Evolutionary conservation across 2,113 vertebrate species (phyloP), one percentile per base, ranked within the genome.

Genomic region (Marmota monax): DNA sequence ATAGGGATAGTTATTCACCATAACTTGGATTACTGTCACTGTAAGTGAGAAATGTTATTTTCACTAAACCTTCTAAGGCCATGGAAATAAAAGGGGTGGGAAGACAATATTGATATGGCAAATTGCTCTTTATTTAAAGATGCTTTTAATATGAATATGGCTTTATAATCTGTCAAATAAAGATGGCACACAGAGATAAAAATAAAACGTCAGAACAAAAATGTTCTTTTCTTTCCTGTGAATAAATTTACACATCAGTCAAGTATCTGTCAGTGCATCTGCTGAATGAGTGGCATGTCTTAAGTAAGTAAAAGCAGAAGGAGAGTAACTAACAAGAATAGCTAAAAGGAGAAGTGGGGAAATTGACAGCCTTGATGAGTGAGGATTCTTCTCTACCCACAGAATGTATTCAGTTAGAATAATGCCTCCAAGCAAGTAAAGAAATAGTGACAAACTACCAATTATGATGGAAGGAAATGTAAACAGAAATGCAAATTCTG

Each of bases 241-340:
- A 98, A 98, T 98, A 98, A 98, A 99, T 99, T 98, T 98, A 96
- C 98, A 98, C 86, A 95, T 98, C 98, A 98, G 97, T 99, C 98
- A 99, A 98, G 96, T 98, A 98, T 98, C 98, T 98, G 98, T 98
- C 98, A 98, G 96, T 97, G 97, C 98, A 98, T 97, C 97, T 98
- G 96, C 97, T 97, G 95, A 97, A 97, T 98, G 98, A 98, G 93
- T 98, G 98, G 95, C 98, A 98, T 95, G 93, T 97, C 97, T 98
- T 98, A 98, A 98, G 97, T 96, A 97, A 93, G 97, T 98, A 97
- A 98, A 98, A 98, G 98, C 51, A 98, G 84, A 87, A 77, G 95
- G 97, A 96, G 98, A 98, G 96, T 95, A 98, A 97, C 98, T 98
- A 98, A 98, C 97, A 98, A 97, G 97, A 98, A 97, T 96, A 98